phyloP scores from a whole-genome alignment of 2,797 vertebrate genomes.

The Pseudomugil gertrudae region DNA sequence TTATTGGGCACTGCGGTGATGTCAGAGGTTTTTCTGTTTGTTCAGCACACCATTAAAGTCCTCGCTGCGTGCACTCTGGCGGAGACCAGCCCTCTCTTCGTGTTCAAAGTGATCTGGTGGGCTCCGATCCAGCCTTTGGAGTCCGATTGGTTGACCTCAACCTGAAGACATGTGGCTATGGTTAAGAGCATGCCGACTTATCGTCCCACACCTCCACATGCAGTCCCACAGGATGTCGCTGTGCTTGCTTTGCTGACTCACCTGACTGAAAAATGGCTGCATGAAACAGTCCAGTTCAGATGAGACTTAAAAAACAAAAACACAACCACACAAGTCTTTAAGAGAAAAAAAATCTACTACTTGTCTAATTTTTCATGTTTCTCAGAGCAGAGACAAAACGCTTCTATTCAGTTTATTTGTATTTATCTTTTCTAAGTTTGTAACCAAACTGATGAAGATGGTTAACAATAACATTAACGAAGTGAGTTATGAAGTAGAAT shows the following conservation, averaged over 20 bases:
- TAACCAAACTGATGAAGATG: too few species aligned
- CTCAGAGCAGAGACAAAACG: too few species aligned
- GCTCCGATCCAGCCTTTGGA: constrained; percentile 26
- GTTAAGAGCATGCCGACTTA: constrained; percentile 63
- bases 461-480: too few species aligned
- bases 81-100: constrained; percentile 6
- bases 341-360: neutral
- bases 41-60: constrained; percentile 46
- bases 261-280: constrained; percentile 26
- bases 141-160: constrained; percentile 46
- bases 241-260: constrained; percentile 54
- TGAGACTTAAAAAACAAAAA: neutral
- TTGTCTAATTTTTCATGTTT: neutral
- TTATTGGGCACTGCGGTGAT: constrained; percentile 31
- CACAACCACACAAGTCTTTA: too few species aligned
- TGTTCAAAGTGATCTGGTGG: constrained; percentile 55
- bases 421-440: too few species aligned
- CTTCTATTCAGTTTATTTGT: too few species aligned
- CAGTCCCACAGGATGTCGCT: constrained; percentile 42
- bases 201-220: constrained; percentile 20
- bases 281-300: neutral
- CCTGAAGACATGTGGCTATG: constrained; percentile 70
- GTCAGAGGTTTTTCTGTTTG: constrained; percentile 30
- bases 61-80: constrained; percentile 1
- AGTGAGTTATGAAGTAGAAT: too few species aligned